phyloP scores from a whole-genome alignment of 2,888 invertebrate species.

The Hymenopus coronatus region DNA sequence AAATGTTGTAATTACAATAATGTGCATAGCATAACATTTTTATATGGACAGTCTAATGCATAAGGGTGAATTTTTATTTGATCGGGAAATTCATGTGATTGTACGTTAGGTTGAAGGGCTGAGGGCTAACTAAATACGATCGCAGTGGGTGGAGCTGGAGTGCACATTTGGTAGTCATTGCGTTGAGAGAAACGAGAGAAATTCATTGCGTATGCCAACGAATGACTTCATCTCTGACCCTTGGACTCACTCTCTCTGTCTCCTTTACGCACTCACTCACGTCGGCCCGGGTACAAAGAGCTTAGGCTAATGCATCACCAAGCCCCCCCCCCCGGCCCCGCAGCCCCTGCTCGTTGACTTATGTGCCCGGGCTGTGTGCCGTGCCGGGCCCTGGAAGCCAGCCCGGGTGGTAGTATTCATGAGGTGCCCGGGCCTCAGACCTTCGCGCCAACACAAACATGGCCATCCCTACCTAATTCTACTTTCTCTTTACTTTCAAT shows the following conservation, averaged over 20 bases:
- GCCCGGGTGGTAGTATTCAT: constrained; percentile 22
- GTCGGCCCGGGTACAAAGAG: constrained; percentile 24
- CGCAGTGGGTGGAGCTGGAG: background rate
- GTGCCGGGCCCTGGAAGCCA: background rate
- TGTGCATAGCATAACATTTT: background rate
- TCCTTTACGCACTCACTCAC: background rate
- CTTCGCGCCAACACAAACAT: background rate
- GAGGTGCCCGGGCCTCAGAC: constrained; percentile 15
- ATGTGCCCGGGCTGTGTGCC: constrained; percentile 22
- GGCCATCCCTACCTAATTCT: too few relatives aligned
- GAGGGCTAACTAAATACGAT: background rate
- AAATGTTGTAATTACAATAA: too few relatives aligned
- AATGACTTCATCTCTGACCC: constrained; percentile 25
- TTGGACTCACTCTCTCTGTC: constrained; percentile 2
- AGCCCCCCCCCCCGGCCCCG: constrained; percentile 8
- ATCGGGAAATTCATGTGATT: background rate
- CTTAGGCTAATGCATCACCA: constrained; percentile 31
- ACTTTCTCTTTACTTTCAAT: too few relatives aligned
- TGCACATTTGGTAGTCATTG: background rate
- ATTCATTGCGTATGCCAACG: constrained; percentile 27
- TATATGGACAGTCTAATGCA: background rate
- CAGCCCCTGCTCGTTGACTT: constrained; percentile 20
- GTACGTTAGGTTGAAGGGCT: background rate
- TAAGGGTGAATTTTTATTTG: background rate
- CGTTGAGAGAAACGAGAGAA: background rate